A percentile compares a stretch with the other conserved stretches of the same genome.
Evolutionary conservation across 2,797 vertebrate species (phyloP).

Genomic region (Buphagus erythrorhynchus): DNA sequence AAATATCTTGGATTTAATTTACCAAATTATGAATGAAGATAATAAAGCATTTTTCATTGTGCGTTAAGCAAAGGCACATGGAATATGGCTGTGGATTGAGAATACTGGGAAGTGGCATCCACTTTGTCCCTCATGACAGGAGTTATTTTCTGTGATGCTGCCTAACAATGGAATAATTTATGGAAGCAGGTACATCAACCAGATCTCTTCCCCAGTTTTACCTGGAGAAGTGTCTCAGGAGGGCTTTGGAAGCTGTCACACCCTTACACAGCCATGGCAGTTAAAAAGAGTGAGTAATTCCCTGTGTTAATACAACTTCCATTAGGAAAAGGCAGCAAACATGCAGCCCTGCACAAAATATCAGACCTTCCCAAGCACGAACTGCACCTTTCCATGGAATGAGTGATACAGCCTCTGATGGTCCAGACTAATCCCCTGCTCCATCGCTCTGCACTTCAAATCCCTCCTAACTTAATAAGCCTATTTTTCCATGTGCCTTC

Average conservation of each 20-base stretch:
- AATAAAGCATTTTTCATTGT: not conserved
- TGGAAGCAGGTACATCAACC: not conserved
- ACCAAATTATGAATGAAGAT: not conserved
- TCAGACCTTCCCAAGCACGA: not conserved
- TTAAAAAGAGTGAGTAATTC: not conserved
- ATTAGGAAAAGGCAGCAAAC: not conserved
- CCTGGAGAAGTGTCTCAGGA: not conserved
- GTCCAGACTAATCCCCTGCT: not conserved
- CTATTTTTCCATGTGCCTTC: constrained; percentile 20
- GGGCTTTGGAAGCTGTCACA: not conserved
- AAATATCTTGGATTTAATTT: not conserved
- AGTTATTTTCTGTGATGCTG: not conserved
- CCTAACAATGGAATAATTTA: not conserved
- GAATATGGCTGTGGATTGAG: not conserved
- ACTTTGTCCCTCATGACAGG: not conserved
- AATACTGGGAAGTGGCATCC: not conserved
- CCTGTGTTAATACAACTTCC: not conserved
- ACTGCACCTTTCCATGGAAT: not conserved
- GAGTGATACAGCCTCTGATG: not conserved
- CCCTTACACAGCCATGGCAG: not conserved
- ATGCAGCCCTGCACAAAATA: not conserved
- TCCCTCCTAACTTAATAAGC: not conserved
- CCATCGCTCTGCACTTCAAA: not conserved
- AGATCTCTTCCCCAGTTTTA: not conserved
- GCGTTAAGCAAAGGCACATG: not conserved